Evolutionary conservation across 2,113 vertebrate species (phyloP).

Genomic region (Athene cunicularia): DNA sequence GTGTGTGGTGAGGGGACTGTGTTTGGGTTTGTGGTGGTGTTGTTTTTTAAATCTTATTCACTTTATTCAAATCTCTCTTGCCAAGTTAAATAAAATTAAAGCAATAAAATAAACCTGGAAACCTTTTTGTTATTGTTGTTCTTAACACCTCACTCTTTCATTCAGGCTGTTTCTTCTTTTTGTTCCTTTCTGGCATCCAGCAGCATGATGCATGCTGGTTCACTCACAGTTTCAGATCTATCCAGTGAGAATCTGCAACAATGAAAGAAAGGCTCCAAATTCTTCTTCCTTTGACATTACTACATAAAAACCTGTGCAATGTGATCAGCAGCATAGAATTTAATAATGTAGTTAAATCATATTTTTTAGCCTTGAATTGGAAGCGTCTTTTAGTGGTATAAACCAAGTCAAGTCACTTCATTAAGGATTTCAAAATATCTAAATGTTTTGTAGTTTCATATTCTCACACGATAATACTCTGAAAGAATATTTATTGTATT

Average conservation of each 20-base stretch:
- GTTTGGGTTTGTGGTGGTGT: not conserved
- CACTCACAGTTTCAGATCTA: not conserved
- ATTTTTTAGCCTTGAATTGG: not conserved
- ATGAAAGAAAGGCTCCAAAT: not conserved
- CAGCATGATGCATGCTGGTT: fast-evolving
- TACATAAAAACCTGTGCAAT: not conserved
- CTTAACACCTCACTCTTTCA: not conserved
- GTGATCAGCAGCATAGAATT: not conserved
- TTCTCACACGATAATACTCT: not conserved
- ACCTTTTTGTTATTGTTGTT: not conserved
- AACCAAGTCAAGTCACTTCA: not conserved
- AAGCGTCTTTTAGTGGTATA: not conserved
- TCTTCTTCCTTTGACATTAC: not conserved
- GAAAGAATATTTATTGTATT: not conserved
- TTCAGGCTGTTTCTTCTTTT: not conserved
- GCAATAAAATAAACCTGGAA: not conserved
- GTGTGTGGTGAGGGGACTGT: not conserved
- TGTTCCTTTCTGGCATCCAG: not conserved
- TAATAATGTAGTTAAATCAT: not conserved
- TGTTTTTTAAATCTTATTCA: not conserved
- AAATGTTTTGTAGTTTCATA: not conserved
- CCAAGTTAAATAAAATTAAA: not conserved
- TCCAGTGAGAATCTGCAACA: not conserved
- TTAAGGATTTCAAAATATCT: not conserved
- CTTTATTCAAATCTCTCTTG: not conserved